Percentiles rank a stretch among this genome's conserved stretches.
Evolutionary conservation across 2,113 vertebrate genomes (phyloP).

Genomic region (Gadus chalcogrammus): DNA sequence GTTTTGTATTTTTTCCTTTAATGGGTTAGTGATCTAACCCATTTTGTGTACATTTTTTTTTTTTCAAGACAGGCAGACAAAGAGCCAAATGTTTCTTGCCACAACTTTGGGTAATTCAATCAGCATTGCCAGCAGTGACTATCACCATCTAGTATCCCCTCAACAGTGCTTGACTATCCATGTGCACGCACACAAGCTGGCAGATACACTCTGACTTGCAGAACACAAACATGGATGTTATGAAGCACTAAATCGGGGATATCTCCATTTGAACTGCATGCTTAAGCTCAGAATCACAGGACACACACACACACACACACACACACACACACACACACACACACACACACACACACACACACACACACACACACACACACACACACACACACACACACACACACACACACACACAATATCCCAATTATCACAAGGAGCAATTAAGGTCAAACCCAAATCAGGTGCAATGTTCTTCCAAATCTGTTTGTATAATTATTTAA

Average conservation of each 20-base stretch:
- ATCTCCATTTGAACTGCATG: conserved; percentile 32
- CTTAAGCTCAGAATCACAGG: conserved; percentile 18
- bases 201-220: conserved; percentile 18
- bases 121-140: conserved; percentile 41
- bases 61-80: conserved; percentile 37
- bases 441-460: conserved; percentile 17
- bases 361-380: conserved; percentile 13
- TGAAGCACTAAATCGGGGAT: conserved; percentile 19
- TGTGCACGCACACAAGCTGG: conserved; percentile 9
- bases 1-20: conserved; percentile 36
- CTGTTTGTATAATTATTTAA: conserved; percentile 15
- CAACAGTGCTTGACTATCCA: conserved; percentile 18
- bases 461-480: conserved; percentile 25
- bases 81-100: conserved; percentile 47
- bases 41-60: conserved; percentile 39
- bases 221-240: conserved; percentile 17
- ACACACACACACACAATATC: conserved; percentile 6
- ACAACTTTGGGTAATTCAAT: conserved; percentile 39
- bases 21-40: conserved; percentile 38
- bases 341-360: background rate
- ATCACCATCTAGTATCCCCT: conserved; percentile 28
- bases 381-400: background rate
- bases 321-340: background rate
- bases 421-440: conserved; percentile 9
- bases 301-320: background rate